phyloP scores from a whole-genome alignment of 2,797 vertebrate species.

The Miichthys miiuy region DNA sequence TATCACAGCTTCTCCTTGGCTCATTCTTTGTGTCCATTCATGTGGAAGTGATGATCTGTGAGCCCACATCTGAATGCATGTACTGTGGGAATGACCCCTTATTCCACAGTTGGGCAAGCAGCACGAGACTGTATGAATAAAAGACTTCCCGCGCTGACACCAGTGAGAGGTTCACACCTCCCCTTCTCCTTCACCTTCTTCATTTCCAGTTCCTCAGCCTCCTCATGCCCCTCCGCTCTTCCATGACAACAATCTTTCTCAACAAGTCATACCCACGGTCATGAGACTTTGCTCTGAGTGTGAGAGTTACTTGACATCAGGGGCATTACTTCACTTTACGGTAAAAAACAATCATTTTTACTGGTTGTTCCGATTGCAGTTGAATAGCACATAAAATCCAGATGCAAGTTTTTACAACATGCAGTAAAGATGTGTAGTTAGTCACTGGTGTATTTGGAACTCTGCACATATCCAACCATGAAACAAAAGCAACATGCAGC shows the following conservation, averaged over 20 bases:
- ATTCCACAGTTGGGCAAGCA: constrained; percentile 81
- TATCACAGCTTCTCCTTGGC: constrained; percentile 30
- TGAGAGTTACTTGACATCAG: constrained; percentile 4
- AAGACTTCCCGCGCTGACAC: constrained; percentile 54
- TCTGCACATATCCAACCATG: background rate
- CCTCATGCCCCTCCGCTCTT: background rate
- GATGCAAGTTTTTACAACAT: constrained; percentile 26
- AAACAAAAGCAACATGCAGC: background rate
- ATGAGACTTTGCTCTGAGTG: constrained; percentile 11
- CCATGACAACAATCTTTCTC: background rate
- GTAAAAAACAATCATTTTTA: background rate
- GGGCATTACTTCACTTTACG: background rate
- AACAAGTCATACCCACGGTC: background rate
- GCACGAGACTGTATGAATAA: constrained; percentile 84
- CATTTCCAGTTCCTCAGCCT: constrained; percentile 11
- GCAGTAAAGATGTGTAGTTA: constrained; percentile 13
- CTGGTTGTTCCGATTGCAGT: constrained; percentile 7
- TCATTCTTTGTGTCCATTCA: constrained; percentile 81
- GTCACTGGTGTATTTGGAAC: background rate
- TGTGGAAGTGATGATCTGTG: constrained; percentile 85
- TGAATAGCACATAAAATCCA: constrained; percentile 30
- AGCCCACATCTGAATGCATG: constrained; percentile 85
- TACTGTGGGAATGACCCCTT: constrained; percentile 84
- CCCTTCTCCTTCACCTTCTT: constrained; percentile 17
- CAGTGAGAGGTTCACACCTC: constrained; percentile 24